Evolutionary conservation across 2,888 invertebrate genomes (phyloP).

Genomic region (Ichneumoninae sp.): DNA sequence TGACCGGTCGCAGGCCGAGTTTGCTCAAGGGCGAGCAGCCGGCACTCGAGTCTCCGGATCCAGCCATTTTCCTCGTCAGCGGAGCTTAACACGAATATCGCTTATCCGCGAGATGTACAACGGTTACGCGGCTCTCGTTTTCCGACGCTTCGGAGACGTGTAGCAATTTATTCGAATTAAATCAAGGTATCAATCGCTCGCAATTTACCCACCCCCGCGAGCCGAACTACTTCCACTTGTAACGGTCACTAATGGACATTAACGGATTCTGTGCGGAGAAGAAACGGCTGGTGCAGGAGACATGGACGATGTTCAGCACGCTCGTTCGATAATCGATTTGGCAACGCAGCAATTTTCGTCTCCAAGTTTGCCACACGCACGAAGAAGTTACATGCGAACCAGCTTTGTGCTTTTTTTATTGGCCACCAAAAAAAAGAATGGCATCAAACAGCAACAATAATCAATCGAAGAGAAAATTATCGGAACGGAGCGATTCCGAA

Average conservation of each 20-base stretch:
- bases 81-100: neutral
- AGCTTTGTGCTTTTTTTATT: neutral
- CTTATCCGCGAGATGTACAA: neutral
- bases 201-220: conserved; percentile 12
- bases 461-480: conserved; percentile 74
- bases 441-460: conserved; percentile 54
- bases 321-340: conserved; percentile 8
- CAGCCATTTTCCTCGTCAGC: conserved; percentile 71
- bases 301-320: neutral
- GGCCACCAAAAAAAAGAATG: conserved; percentile 37
- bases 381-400: neutral
- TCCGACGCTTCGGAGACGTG: neutral
- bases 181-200: neutral
- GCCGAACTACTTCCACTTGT: neutral
- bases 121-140: neutral
- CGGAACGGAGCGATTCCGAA: conserved; percentile 71
- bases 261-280: neutral
- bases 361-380: too few species aligned
- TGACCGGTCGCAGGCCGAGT: conserved; percentile 87
- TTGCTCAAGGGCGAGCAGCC: conserved; percentile 72
- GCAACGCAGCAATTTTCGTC: neutral
- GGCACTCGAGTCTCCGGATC: conserved; percentile 71
- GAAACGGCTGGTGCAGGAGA: neutral
- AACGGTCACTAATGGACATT: neutral
- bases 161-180: neutral